Evolutionary conservation across 2,113 vertebrate genomes (phyloP).

Genomic region (Bothrops jararaca): DNA sequence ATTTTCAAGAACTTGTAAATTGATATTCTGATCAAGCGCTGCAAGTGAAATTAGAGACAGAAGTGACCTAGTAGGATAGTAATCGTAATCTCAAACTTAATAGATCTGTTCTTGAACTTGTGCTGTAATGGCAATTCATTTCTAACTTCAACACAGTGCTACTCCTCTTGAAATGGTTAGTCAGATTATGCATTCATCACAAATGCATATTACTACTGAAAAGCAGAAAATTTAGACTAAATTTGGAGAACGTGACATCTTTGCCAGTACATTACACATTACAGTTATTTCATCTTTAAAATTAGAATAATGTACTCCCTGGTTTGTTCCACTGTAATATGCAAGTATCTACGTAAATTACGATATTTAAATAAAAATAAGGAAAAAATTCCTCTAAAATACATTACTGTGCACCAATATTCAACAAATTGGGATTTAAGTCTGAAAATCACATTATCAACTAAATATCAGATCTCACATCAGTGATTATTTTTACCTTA

Average conservation of each 20-base stretch:
- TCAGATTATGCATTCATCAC: background rate
- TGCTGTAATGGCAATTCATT: background rate
- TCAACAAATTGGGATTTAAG: constrained; percentile 40
- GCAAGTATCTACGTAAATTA: background rate
- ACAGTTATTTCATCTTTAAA: background rate
- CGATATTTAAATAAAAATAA: background rate
- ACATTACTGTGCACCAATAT: background rate
- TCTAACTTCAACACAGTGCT: constrained; percentile 27
- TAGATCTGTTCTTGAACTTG: background rate
- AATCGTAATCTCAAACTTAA: background rate
- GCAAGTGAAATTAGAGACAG: constrained; percentile 26
- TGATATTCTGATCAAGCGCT: background rate
- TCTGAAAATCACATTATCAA: constrained; percentile 48
- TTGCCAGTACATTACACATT: background rate
- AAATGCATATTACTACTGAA: background rate
- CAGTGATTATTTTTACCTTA: constrained; percentile 47
- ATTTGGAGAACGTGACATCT: background rate
- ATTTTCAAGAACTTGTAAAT: background rate
- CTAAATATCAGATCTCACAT: constrained; percentile 51
- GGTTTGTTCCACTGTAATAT: background rate
- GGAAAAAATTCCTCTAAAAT: constrained; percentile 34
- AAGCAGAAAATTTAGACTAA: background rate
- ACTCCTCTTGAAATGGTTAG: constrained; percentile 1
- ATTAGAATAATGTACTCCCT: background rate
- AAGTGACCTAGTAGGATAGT: background rate